phyloP scores from a whole-genome alignment of 2,888 invertebrate genomes.

The Andricus quercusramuli region DNA sequence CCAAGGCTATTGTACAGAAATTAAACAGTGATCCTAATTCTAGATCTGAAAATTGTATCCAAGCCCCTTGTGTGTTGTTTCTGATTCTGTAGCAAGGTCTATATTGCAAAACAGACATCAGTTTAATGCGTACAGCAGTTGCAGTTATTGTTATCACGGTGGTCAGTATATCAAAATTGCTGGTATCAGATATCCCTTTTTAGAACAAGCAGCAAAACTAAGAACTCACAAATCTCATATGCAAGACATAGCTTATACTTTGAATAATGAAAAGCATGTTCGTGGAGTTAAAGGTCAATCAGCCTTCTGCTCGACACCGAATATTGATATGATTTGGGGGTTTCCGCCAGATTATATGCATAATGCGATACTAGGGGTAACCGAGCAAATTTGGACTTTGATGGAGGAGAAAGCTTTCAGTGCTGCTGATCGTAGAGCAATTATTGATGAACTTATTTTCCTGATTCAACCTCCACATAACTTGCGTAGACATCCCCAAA shows the following conservation, averaged over 20 bases:
- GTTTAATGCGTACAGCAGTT: constrained; percentile 32
- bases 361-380: constrained; percentile 33
- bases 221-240: constrained; percentile 34
- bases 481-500: constrained; percentile 10
- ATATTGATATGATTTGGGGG: constrained; percentile 49
- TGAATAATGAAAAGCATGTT: constrained; percentile 32
- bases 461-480: constrained; percentile 36
- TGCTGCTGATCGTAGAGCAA: background rate
- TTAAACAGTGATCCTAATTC: constrained; percentile 7
- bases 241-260: constrained; percentile 12
- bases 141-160: constrained; percentile 46
- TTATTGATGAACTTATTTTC: constrained; percentile 32
- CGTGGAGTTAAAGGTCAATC: constrained; percentile 46
- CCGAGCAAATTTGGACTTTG: constrained; percentile 40
- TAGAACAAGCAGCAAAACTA: constrained; percentile 11
- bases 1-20: constrained; percentile 32
- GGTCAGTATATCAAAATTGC: constrained; percentile 9
- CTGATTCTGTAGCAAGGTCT: constrained; percentile 20
- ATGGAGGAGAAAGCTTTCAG: constrained; percentile 4
- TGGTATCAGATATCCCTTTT: too few relatives aligned
- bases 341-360: constrained; percentile 52
- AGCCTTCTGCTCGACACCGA: constrained; percentile 27
- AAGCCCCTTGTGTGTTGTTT: constrained; percentile 37
- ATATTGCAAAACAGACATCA: too few relatives aligned
- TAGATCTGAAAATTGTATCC: background rate